These are phyloP conservation scores for Lepisosteus oculatus DNA, from an alignment of 2,113 vertebrate genomes.

Conservation along the genomic window DNA sequence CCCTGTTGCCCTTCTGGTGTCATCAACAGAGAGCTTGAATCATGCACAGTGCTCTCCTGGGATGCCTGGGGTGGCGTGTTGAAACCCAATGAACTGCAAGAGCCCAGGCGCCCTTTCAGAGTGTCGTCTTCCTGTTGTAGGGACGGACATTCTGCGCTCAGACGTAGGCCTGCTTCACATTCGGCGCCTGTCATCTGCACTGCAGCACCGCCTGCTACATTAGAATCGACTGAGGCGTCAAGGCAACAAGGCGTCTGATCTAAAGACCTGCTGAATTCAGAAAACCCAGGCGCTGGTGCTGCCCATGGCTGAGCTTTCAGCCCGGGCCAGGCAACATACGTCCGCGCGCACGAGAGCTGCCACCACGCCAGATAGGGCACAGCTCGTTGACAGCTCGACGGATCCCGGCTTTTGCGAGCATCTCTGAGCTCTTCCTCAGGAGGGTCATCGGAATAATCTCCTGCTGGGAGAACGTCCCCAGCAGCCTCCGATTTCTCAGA, in stretches of 20 bases:
- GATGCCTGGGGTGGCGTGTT: too few species aligned
- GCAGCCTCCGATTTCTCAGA: not conserved
- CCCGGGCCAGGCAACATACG: slow-evolving; percentile 15
- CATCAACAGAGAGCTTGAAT: not conserved
- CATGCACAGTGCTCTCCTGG: too few species aligned
- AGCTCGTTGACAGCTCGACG: slow-evolving; percentile 12
- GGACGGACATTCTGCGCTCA: too few species aligned
- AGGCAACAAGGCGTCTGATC: not conserved
- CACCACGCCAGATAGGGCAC: not conserved
- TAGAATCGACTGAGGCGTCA: not conserved
- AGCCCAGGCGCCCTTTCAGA: too few species aligned
- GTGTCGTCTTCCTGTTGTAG: too few species aligned
- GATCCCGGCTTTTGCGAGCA: not conserved
- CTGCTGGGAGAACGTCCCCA: not conserved
- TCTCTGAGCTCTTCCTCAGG: not conserved
- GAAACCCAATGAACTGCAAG: too few species aligned
- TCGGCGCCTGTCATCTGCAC: not conserved
- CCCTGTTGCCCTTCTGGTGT: not conserved
- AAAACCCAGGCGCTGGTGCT: not conserved
- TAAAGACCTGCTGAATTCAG: not conserved
- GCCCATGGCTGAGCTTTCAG: not conserved
- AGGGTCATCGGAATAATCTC: not conserved
- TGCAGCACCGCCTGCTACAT: not conserved
- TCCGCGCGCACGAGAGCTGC: slow-evolving; percentile 5
- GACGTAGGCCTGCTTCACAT: not conserved